phyloP scores from a whole-genome alignment of 2,797 vertebrate genomes.

The Eremophila alpestris region DNA sequence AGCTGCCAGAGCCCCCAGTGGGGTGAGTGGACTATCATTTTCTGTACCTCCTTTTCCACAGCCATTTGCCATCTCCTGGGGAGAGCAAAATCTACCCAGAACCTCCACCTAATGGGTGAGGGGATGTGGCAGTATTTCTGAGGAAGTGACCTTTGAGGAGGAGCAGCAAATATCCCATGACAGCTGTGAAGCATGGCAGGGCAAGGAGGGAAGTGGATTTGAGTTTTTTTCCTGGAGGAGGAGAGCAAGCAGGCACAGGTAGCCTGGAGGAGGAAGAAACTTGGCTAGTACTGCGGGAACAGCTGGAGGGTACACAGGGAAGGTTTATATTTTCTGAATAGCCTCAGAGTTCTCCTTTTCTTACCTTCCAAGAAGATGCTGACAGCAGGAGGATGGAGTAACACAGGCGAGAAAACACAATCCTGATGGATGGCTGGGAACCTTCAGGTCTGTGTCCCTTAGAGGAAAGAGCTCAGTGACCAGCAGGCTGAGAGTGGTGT shows the following conservation, averaged over 20 bases:
- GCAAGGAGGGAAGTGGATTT: background rate
- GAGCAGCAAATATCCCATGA: background rate
- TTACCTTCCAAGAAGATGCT: background rate
- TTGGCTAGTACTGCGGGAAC: background rate
- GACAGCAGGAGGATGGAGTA: background rate
- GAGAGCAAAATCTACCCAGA: background rate
- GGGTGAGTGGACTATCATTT: background rate
- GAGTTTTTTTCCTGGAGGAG: background rate
- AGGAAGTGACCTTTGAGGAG: background rate
- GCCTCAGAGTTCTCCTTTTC: background rate
- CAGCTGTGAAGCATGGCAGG: fast-evolving
- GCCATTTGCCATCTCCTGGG: background rate
- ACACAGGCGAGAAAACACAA: background rate
- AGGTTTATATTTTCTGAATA: background rate
- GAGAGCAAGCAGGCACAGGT: background rate
- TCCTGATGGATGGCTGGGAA: background rate
- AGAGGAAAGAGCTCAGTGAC: background rate
- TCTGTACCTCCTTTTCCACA: background rate
- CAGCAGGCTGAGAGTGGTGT: background rate
- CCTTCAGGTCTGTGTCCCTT: background rate
- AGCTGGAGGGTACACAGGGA: background rate
- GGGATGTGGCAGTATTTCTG: background rate
- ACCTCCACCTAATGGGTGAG: background rate
- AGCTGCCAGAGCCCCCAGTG: background rate
- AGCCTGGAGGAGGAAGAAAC: background rate